These are phyloP conservation scores for Myotis findleyi DNA, from an alignment of 2,797 vertebrate genomes.

Conservation along the genomic window DNA sequence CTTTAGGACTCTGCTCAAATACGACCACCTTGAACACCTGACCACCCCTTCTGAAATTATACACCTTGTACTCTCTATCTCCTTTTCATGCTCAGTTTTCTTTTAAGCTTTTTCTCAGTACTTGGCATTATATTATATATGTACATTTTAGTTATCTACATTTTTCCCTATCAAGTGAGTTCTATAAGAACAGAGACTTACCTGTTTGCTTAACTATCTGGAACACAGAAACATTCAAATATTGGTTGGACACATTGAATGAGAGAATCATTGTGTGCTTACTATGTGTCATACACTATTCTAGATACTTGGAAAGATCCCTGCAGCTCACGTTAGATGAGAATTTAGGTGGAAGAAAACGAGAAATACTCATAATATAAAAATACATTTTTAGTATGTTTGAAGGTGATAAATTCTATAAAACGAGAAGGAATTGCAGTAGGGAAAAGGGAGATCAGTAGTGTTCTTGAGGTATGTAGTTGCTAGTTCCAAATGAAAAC, in stretches of 20 bases:
- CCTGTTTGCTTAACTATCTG: neutral
- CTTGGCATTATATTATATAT: neutral
- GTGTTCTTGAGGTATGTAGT: neutral
- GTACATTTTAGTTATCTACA: neutral
- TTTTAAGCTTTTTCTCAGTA: neutral
- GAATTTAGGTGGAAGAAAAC: neutral
- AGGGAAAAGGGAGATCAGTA: neutral
- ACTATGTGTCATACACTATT: neutral
- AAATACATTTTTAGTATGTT: neutral
- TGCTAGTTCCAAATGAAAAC: neutral
- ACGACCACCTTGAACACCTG: neutral
- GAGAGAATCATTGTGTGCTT: neutral
- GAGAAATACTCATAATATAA: neutral
- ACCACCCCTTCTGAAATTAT: neutral
- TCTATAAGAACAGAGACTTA: neutral
- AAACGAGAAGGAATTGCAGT: neutral
- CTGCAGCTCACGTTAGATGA: neutral
- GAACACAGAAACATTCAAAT: neutral
- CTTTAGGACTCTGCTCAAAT: neutral
- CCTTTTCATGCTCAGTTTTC: neutral
- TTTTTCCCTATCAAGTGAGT: neutral
- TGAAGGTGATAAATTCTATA: neutral
- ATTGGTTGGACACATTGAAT: neutral
- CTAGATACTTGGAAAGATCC: neutral
- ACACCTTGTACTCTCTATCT: neutral